These are phyloP conservation scores for Anthoptus insignis DNA, from an alignment of 2,888 invertebrate genomes.

Conservation along the genomic window DNA sequence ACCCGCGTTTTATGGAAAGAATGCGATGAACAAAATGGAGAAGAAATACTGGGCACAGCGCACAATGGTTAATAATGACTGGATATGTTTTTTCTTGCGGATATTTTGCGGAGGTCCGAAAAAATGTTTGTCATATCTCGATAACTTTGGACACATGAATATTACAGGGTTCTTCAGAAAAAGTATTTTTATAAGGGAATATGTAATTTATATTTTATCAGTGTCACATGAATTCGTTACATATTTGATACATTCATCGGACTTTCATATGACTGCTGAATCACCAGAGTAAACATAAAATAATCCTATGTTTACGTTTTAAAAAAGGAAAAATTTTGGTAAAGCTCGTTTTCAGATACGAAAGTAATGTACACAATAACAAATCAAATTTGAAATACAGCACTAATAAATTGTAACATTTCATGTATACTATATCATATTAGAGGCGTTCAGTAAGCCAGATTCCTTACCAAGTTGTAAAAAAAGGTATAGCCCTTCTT, in stretches of 20 bases:
- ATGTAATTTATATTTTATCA: not conserved
- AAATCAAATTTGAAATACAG: too few species aligned
- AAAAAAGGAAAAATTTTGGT: too few species aligned
- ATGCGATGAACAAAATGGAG: conserved; percentile 19
- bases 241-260: too few species aligned
- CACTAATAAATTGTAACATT: too few species aligned
- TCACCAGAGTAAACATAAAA: too few species aligned
- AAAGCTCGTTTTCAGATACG: too few species aligned
- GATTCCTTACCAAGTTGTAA: not conserved
- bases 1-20: conserved; percentile 31
- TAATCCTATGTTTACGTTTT: too few species aligned
- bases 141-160: conserved; percentile 30
- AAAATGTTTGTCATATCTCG: conserved; percentile 30
- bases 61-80: conserved; percentile 8
- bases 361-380: too few species aligned
- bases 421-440: too few species aligned
- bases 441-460: too few species aligned
- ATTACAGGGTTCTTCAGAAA: conserved; percentile 6
- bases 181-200: not conserved
- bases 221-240: too few species aligned
- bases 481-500: not conserved
- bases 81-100: conserved; percentile 29
- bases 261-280: too few species aligned
- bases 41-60: conserved; percentile 11
- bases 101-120: conserved; percentile 29